phyloP scores from a whole-genome alignment of 2,888 invertebrate genomes.

The Tuta absoluta region DNA sequence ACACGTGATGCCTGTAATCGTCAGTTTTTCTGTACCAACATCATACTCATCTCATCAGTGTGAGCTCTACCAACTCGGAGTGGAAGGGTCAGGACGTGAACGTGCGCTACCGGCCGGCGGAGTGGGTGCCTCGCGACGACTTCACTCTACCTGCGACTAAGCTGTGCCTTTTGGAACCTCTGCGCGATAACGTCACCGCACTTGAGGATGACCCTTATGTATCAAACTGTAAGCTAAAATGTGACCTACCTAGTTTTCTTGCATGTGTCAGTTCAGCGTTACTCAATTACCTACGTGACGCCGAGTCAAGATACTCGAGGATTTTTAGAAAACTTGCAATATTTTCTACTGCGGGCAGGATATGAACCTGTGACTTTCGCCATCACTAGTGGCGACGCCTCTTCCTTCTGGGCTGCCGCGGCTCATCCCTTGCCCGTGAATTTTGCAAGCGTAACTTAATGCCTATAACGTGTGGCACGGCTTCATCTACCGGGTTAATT shows the following conservation, averaged over 20 bases:
- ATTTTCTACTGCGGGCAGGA: no score
- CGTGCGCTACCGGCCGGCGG: constrained; percentile 55
- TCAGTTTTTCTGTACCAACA: background rate
- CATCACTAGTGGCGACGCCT: no score
- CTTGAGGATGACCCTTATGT: constrained; percentile 24
- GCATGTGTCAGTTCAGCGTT: constrained; percentile 63
- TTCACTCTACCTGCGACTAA: constrained; percentile 53
- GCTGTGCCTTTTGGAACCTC: constrained; percentile 56
- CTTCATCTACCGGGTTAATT: no score
- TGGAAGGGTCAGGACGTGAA: constrained; percentile 58
- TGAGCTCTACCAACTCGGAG: constrained; percentile 55
- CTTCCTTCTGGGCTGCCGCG: no score
- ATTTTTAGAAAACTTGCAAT: no score
- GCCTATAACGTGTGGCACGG: no score
- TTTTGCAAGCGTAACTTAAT: no score
- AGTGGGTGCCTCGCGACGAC: constrained; percentile 54
- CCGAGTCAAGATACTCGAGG: no score
- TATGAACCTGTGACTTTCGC: no score
- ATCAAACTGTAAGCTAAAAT: constrained; percentile 1
- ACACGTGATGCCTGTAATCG: no score
- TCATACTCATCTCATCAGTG: constrained; percentile 46
- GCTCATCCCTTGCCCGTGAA: no score
- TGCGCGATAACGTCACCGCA: constrained; percentile 28
- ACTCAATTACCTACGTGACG: no score
- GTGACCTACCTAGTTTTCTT: constrained; percentile 20